These are phyloP conservation scores for Heliconius hewitsoni DNA, from an alignment of 1,140 invertebrate species.

Conservation along the genomic window DNA sequence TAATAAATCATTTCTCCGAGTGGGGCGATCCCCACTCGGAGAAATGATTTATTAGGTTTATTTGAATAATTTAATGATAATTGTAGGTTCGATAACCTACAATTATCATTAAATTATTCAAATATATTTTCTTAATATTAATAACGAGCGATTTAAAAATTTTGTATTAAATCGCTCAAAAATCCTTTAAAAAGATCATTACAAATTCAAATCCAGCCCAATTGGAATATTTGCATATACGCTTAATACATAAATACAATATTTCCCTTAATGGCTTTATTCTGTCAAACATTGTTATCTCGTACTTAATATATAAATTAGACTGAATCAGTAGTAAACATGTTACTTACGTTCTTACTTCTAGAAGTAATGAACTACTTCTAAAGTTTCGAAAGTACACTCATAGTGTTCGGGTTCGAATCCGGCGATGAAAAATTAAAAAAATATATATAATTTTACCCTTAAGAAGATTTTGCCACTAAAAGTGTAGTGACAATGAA, in stretches of 20 bases:
- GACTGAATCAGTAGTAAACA: background rate
- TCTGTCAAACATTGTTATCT: conserved; percentile 5
- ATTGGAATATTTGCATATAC: background rate
- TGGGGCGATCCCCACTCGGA: too few relatives aligned
- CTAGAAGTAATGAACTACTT: background rate
- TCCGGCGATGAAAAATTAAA: background rate
- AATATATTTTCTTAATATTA: too few relatives aligned
- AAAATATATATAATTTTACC: background rate
- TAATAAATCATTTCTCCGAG: too few relatives aligned
- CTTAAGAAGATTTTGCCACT: background rate
- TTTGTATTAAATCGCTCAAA: too few relatives aligned
- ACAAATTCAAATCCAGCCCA: too few relatives aligned
- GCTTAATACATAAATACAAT: background rate
- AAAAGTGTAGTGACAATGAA: background rate
- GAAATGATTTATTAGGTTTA: too few relatives aligned
- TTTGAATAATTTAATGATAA: too few relatives aligned
- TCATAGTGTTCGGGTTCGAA: background rate
- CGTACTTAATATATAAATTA: background rate
- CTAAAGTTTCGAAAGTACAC: background rate
- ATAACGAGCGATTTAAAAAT: too few relatives aligned
- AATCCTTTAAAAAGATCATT: too few relatives aligned
- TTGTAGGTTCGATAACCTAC: too few relatives aligned
- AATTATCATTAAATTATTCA: too few relatives aligned
- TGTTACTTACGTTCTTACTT: background rate
- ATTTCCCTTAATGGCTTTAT: background rate